Evolutionary conservation across 1,140 invertebrate species (phyloP), one percentile per base, ranked within the genome.

Genomic region (Zaprionus vittiger): DNA sequence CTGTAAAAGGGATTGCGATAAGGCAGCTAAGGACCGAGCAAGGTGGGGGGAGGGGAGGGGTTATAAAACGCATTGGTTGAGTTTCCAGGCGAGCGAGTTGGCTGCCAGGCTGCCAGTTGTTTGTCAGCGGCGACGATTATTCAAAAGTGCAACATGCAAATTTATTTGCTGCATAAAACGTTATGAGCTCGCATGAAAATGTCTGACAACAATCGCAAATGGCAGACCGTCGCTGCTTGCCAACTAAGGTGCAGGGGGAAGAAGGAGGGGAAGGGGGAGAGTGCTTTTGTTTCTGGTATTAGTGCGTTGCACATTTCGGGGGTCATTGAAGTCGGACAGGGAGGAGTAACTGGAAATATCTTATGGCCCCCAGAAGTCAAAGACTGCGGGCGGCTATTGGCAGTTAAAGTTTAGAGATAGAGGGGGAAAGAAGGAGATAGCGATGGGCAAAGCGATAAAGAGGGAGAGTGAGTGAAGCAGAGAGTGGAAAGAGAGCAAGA

Each of bases 101-200:
- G 84, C 83, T 89, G 71, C 78, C 72, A 76, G 84, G 41, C 41
- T 44, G 71, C 78, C 72, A 79, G 84, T 89, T 84, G 85, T 85
- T 90, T 89, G 85, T 90, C 85, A 82, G 70, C 81, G 81, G 70
- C 73, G 70, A 76, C 85, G 86, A 90, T 90, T 90, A 90, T 90
- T 90, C 85, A 90, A 90, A 90, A 89, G 84, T 90, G 85, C 85
- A 90, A 90, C 85, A 86, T 90, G 85, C 85, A 89, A 90, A 90
- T 90, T 90, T 90, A 90, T 90, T 90, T 91, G 71, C 69, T 80
- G 68, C 85, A 90, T 90, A 85, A 90, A 85, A 85, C 82, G 83
- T 90, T 90, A 90, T 90, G 85, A 90, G 81, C 86, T 85, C 86
- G 73, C 79, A 90, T 90, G 85, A 90, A 86, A 91, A 90, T 90